These are phyloP conservation scores for Lycia hirtaria DNA, from an alignment of 2,888 invertebrate species.

Conservation along the genomic window DNA sequence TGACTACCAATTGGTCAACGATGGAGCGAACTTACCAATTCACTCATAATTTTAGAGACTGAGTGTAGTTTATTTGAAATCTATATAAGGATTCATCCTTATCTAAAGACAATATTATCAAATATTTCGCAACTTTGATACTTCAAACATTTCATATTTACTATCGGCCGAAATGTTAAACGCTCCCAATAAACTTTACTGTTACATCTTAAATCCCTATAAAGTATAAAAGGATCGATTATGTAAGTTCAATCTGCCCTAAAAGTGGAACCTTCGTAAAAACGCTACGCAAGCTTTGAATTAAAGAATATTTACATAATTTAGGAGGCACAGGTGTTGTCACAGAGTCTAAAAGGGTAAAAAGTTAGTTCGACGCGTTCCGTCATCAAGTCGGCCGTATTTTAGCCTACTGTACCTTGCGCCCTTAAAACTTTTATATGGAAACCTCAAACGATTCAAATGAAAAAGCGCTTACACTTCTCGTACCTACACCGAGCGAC, in stretches of 20 bases:
- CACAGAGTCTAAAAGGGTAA: conserved; percentile 61
- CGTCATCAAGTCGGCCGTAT: conserved; percentile 41
- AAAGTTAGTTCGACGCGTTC: conserved; percentile 49
- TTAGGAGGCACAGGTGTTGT: conserved; percentile 65
- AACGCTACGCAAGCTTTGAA: conserved; percentile 41
- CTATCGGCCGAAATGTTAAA: background rate
- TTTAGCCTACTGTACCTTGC: conserved; percentile 33
- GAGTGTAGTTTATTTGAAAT: no score
- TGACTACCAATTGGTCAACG: no score
- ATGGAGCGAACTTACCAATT: no score
- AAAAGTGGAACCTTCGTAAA: conserved; percentile 20
- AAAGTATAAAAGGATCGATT: conserved; percentile 22
- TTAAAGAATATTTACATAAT: conserved; percentile 71
- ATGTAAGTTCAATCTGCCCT: conserved; percentile 12
- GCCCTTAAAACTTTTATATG: conserved; percentile 33
- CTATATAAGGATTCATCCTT: no score
- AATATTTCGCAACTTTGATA: no score
- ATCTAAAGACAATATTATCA: no score
- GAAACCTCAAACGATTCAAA: conserved; percentile 19
- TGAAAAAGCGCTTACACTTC: conserved; percentile 19
- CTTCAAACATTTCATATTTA: no score
- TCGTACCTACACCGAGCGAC: conserved; percentile 14
- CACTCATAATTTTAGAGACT: no score
- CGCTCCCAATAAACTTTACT: background rate
- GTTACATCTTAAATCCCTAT: conserved; percentile 2